phyloP scores from a whole-genome alignment of 2,113 vertebrate species.

The Mirounga angustirostris region DNA sequence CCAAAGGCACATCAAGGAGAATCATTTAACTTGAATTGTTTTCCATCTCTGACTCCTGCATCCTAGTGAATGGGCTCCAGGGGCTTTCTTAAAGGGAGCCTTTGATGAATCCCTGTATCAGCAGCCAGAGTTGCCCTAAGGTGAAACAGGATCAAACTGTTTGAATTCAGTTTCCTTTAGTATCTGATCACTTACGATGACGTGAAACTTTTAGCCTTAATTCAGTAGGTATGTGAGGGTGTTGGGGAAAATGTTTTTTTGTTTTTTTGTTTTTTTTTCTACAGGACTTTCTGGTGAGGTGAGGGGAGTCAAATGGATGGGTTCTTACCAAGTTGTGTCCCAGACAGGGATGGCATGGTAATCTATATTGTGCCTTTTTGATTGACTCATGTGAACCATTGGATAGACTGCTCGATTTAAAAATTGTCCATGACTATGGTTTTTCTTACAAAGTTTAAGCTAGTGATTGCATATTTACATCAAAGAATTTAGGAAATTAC shows the following conservation, averaged over 20 bases:
- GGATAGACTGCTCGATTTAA: neutral
- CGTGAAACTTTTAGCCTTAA: neutral
- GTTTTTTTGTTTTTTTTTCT: neutral
- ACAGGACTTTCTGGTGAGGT: neutral
- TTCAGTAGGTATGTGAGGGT: too few species aligned
- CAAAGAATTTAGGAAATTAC: slow-evolving; percentile 9
- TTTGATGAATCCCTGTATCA: neutral
- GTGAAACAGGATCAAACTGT: neutral
- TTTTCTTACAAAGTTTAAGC: neutral
- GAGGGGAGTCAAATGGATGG: neutral
- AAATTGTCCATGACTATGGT: neutral
- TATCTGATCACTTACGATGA: neutral
- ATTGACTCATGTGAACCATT: neutral
- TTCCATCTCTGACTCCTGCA: slow-evolving; percentile 33
- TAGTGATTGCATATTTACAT: neutral
- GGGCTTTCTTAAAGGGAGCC: neutral
- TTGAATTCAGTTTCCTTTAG: slow-evolving; percentile 24
- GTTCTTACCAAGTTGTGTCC: neutral
- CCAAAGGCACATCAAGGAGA: slow-evolving; percentile 56
- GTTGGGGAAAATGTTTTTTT: neutral
- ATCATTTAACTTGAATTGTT: slow-evolving; percentile 48
- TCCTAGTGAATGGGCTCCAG: neutral
- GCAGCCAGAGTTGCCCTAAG: neutral
- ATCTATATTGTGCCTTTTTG: neutral
- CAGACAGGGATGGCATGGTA: neutral